Conservation (phyloP, 2,113 vertebrate genomes). For the Herpetotheres cachinnans region DNA sequence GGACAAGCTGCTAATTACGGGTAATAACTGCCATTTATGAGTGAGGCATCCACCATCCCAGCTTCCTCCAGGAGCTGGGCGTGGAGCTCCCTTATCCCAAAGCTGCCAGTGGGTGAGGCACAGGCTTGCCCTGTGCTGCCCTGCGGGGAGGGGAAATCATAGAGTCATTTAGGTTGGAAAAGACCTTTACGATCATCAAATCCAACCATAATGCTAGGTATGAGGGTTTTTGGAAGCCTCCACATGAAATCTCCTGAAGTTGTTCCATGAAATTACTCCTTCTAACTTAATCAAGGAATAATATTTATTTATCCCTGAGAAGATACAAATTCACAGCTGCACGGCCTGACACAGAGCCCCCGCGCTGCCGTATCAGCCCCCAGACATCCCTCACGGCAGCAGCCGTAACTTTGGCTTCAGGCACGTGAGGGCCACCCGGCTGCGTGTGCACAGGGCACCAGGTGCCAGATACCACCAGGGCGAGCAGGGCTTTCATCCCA, state of each 20-base stretch:
- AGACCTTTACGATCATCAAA: too few species aligned
- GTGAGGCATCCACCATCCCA: not conserved
- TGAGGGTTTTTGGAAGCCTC: too few species aligned
- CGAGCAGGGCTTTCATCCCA: not conserved
- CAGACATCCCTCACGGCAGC: accelerated
- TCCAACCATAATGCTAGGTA: too few species aligned
- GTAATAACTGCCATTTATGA: not conserved
- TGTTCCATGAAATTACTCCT: too few species aligned
- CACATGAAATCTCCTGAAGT: too few species aligned
- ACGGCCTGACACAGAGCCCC: not conserved
- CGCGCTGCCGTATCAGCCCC: accelerated
- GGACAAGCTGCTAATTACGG: not conserved
- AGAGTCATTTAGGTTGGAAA: too few species aligned
- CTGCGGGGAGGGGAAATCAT: not conserved
- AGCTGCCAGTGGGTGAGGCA: not conserved
- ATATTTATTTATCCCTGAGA: too few species aligned
- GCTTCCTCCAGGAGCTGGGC: not conserved
- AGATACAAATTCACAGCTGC: not conserved
- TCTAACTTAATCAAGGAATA: too few species aligned
- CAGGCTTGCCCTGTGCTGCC: not conserved
- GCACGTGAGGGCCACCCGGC: not conserved
- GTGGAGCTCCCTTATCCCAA: not conserved
- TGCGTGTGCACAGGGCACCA: not conserved
- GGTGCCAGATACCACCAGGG: too few species aligned
- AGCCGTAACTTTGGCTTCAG: not conserved